Percentiles rank a stretch among this genome's conserved stretches.
These are phyloP conservation scores for Agrilus planipennis DNA, from an alignment of 1,140 invertebrate species.

Conservation along the genomic window DNA sequence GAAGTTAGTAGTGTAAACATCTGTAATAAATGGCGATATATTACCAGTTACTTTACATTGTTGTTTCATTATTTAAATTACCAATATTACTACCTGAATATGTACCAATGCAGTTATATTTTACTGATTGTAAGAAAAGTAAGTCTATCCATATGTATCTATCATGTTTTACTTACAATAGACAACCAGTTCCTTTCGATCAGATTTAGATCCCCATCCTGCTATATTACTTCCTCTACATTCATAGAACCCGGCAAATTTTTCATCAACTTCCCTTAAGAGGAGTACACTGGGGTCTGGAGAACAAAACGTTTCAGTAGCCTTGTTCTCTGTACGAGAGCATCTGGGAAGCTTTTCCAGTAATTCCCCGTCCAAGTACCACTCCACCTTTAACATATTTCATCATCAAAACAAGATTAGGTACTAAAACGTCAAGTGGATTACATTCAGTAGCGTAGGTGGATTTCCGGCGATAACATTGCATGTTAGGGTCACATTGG, in stretches of 20 bases:
- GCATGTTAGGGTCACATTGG: conserved; percentile 72
- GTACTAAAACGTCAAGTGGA: neutral
- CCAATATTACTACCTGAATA: too few species aligned
- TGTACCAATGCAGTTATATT: too few species aligned
- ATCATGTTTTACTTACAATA: conserved; percentile 65
- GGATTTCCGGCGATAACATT: conserved; percentile 61
- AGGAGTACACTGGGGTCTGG: conserved; percentile 75
- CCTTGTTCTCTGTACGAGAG: conserved; percentile 40
- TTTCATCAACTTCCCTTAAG: conserved; percentile 65
- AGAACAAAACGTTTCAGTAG: conserved; percentile 50
- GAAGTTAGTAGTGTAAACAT: too few species aligned
- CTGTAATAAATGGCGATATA: too few species aligned
- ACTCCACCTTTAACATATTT: conserved; percentile 32
- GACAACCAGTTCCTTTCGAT: conserved; percentile 59
- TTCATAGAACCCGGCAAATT: conserved; percentile 85
- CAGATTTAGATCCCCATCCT: conserved; percentile 68
- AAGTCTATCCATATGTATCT: too few species aligned
- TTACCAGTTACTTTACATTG: too few species aligned
- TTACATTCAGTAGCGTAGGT: conserved; percentile 48
- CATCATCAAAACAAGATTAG: neutral
- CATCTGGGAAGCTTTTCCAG: conserved; percentile 78
- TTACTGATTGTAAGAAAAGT: too few species aligned
- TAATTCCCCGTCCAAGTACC: conserved; percentile 73
- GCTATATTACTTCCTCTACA: conserved; percentile 77
- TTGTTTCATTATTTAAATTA: too few species aligned